phyloP scores from a whole-genome alignment of 2,888 invertebrate species.

The Loripinus fragilis region DNA sequence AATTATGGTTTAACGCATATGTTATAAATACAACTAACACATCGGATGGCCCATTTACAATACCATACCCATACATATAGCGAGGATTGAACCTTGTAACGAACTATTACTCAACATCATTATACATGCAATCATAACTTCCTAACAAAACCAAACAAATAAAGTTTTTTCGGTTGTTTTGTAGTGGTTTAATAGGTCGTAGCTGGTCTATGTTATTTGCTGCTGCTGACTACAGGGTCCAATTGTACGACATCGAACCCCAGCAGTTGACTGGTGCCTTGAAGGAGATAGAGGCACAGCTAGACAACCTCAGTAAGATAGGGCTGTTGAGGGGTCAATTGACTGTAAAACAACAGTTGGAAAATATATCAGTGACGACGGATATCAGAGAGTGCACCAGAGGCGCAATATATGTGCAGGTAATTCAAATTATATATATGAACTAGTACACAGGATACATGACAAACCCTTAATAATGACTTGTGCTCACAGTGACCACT shows the following conservation, averaged over 20 bases:
- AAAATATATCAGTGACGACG: conserved; percentile 90
- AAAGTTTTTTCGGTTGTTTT: conserved; percentile 30
- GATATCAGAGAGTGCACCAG: conserved; percentile 89
- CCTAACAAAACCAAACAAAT: too few relatives aligned
- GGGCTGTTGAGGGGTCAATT: conserved; percentile 90
- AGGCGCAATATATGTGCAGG: conserved; percentile 89
- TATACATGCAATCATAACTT: too few relatives aligned
- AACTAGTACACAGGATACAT: too few relatives aligned
- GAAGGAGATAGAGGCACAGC: conserved; percentile 89
- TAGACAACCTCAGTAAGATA: conserved; percentile 66
- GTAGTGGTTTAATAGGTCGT: conserved; percentile 96
- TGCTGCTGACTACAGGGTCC: conserved; percentile 93
- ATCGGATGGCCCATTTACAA: too few relatives aligned
- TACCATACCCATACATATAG: too few relatives aligned
- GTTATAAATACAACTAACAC: too few relatives aligned
- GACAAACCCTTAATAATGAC: too few relatives aligned
- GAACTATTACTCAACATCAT: too few relatives aligned
- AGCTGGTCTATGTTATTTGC: conserved; percentile 99
- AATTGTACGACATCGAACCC: conserved; percentile 88
- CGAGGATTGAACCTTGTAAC: too few relatives aligned
- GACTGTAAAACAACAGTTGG: conserved; percentile 89
- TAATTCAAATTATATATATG: conserved; percentile 50
- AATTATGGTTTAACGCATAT: too few relatives aligned
- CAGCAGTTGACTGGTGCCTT: conserved; percentile 83
- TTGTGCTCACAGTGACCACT: too few relatives aligned